Conservation (phyloP, 2,888 invertebrate species). For the Zaprionus obscuricornis region DNA sequence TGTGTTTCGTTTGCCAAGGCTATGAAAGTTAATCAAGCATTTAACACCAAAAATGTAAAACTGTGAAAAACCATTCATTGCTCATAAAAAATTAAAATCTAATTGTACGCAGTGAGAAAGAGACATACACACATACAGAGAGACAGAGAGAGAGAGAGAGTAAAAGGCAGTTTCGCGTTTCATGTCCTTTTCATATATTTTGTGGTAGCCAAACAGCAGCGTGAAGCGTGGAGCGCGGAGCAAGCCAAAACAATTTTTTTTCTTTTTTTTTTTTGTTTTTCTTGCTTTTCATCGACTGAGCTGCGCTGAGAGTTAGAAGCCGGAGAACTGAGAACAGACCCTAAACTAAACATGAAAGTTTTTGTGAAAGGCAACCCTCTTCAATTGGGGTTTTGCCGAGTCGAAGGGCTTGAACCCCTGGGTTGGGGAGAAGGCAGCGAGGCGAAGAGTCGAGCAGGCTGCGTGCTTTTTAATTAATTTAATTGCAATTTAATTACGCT, state of each 20-base stretch:
- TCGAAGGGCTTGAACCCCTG: conserved; percentile 42
- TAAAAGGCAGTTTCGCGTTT: neutral
- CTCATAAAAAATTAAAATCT: conserved; percentile 75
- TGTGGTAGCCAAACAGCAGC: conserved; percentile 28
- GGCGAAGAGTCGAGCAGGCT: conserved; percentile 47
- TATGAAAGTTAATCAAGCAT: conserved; percentile 72
- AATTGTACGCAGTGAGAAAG: conserved; percentile 54
- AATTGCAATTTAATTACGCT: conserved; percentile 81
- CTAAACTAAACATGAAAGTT: conserved; percentile 59
- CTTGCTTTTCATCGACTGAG: neutral
- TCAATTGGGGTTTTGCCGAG: too few relatives aligned
- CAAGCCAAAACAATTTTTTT: conserved; percentile 52
- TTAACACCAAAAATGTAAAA: conserved; percentile 69
- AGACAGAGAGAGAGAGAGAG: conserved; percentile 1
- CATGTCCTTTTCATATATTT: conserved; percentile 43
- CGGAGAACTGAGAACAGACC: too few relatives aligned
- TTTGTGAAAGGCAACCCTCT: conserved; percentile 10
- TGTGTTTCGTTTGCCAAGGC: conserved; percentile 1
- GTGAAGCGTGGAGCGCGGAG: too few relatives aligned
- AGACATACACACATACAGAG: conserved; percentile 4
- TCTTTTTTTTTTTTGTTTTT: conserved; percentile 43
- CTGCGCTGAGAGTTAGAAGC: neutral
- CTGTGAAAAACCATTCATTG: conserved; percentile 68
- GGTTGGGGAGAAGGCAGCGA: conserved; percentile 24
- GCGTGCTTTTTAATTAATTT: conserved; percentile 81